Evolutionary conservation across 2,797 vertebrate species (phyloP).

Genomic region (Myripristis jacobus): DNA sequence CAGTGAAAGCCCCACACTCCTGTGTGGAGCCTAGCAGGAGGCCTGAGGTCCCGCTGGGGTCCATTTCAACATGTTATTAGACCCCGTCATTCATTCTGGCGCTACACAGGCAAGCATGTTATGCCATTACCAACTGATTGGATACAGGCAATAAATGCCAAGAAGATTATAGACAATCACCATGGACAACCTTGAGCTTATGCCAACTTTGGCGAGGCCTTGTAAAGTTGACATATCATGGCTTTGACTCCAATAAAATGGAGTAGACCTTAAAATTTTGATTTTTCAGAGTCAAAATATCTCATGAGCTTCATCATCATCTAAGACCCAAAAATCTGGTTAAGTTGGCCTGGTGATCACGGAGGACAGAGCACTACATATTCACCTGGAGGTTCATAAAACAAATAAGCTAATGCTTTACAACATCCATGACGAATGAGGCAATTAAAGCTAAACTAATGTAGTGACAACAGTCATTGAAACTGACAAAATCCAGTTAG

Average conservation of each 20-base stretch:
- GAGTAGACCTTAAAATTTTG: no score
- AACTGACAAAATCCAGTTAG: no score
- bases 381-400: no score
- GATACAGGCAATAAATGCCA: conserved; percentile 59
- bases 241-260: not conserved
- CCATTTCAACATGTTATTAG: conserved; percentile 68
- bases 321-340: no score
- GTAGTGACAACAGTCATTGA: no score
- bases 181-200: conserved; percentile 30
- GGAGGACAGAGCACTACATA: no score
- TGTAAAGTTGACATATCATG: not conserved
- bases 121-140: conserved; percentile 53
- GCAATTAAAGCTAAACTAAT: no score
- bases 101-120: conserved; percentile 40
- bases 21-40: conserved; percentile 63
- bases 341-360: no score
- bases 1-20: conserved; percentile 58
- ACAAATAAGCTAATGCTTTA: no score
- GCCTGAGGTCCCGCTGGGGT: conserved; percentile 55
- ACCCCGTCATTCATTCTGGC: conserved; percentile 58
- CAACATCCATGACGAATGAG: no score
- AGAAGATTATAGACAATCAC: conserved; percentile 38
- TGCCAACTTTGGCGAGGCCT: conserved; percentile 4
- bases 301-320: no score
- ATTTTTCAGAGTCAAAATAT: no score